A percentile compares a stretch with the other conserved stretches of the same genome.
Conservation (phyloP, 2,888 invertebrate species). For the Himalopsyche japonica region DNA sequence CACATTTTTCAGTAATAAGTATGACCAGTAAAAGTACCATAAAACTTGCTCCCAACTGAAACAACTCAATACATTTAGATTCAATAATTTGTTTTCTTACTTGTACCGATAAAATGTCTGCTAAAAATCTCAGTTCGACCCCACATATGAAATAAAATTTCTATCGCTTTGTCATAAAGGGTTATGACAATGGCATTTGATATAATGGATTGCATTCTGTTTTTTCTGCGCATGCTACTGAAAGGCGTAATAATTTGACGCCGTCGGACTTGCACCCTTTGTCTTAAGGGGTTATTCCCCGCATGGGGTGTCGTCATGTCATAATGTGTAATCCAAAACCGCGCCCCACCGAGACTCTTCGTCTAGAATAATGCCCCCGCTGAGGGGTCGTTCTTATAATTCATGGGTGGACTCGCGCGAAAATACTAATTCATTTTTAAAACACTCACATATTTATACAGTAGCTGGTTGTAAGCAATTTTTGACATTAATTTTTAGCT, state of each 20-base stretch:
- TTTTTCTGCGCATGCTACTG: conserved; percentile 25
- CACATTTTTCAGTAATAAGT: no score
- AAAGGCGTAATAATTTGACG: conserved; percentile 22
- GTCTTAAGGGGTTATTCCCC: conserved; percentile 1
- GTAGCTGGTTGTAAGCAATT: no score
- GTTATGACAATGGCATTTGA: neutral
- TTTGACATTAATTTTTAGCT: no score
- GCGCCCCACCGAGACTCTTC: conserved; percentile 20
- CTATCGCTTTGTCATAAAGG: neutral
- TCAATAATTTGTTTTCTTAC: no score
- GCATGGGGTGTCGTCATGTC: neutral
- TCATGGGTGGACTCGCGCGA: neutral
- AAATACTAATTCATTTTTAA: neutral
- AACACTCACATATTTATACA: no score
- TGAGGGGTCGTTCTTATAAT: conserved; percentile 6
- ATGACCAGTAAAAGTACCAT: no score
- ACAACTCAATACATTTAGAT: no score
- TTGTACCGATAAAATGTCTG: no score
- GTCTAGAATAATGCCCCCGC: conserved; percentile 23
- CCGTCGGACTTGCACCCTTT: conserved; percentile 8
- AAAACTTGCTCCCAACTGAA: no score
- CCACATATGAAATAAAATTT: neutral
- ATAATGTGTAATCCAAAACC: conserved; percentile 2
- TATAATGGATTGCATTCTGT: conserved; percentile 24
- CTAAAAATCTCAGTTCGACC: neutral